These are phyloP conservation scores for Leucania comma DNA, from an alignment of 2,888 invertebrate genomes.

Conservation along the genomic window DNA sequence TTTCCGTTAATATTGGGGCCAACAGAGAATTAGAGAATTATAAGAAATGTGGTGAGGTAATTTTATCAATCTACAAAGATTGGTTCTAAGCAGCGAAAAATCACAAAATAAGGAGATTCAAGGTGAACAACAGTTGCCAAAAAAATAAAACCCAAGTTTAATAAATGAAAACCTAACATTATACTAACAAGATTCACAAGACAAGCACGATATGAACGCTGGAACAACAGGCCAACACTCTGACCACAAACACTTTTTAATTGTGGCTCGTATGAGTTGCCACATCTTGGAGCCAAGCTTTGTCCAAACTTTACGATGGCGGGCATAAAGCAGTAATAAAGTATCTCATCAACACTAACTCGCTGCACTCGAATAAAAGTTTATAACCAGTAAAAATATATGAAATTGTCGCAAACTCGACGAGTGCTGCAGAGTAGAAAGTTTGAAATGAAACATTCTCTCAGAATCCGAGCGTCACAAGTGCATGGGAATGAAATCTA, in stretches of 20 bases:
- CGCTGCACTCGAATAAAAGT: slow-evolving; percentile 77
- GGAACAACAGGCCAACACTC: slow-evolving; percentile 18
- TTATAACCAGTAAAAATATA: slow-evolving; percentile 76
- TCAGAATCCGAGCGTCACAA: slow-evolving; percentile 4
- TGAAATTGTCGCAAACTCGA: slow-evolving; percentile 55
- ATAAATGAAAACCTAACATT: slow-evolving; percentile 17
- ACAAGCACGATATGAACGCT: slow-evolving; percentile 3
- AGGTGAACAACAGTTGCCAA: neutral
- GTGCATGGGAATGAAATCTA: neutral
- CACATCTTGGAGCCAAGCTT: slow-evolving; percentile 36
- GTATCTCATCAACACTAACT: slow-evolving; percentile 73
- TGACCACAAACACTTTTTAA: slow-evolving; percentile 40
- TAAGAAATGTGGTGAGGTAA: neutral
- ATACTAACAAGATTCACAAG: slow-evolving; percentile 18
- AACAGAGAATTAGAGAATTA: neutral
- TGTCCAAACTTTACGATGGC: slow-evolving; percentile 60
- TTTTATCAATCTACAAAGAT: neutral
- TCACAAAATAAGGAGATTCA: neutral
- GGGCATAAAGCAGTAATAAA: slow-evolving; percentile 70
- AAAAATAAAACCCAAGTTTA: slow-evolving; percentile 3
- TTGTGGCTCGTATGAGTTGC: slow-evolving; percentile 35
- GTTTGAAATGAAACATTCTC: slow-evolving; percentile 41
- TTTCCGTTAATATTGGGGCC: neutral
- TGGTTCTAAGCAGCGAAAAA: neutral
- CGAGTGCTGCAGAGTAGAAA: slow-evolving; percentile 39